phyloP scores from a whole-genome alignment of 1,140 invertebrate genomes.

The Proctacanthus coquilletti region DNA sequence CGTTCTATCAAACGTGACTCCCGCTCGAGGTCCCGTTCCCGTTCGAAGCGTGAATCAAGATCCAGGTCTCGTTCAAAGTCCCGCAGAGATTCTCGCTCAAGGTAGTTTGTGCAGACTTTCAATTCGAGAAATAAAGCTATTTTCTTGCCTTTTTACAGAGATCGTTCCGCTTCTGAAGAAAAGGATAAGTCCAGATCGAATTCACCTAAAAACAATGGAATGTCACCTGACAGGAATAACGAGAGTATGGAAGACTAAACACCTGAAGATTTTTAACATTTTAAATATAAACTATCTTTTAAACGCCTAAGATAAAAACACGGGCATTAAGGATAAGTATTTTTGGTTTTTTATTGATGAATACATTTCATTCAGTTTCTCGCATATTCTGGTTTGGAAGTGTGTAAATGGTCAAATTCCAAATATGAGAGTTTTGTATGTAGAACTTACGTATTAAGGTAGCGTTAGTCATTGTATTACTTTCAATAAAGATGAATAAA shows the following conservation, averaged over 20 bases:
- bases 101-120: conserved; percentile 27
- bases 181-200: conserved; percentile 29
- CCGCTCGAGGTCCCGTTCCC: conserved; percentile 11
- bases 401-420: too few species aligned
- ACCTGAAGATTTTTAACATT: too few species aligned
- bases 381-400: too few species aligned
- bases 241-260: conserved; percentile 28
- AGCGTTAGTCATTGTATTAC: too few species aligned
- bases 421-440: too few species aligned
- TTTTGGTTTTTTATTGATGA: too few species aligned
- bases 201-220: conserved; percentile 31
- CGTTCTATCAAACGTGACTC: conserved; percentile 24
- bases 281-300: too few species aligned
- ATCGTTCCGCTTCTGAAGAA: conserved; percentile 28
- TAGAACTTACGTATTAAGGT: too few species aligned
- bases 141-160: conserved; percentile 30
- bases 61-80: conserved; percentile 31
- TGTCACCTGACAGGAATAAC: conserved; percentile 27
- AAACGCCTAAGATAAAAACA: too few species aligned
- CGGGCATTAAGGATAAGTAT: too few species aligned
- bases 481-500: too few species aligned
- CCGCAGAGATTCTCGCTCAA: conserved; percentile 28
- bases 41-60: conserved; percentile 28
- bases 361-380: too few species aligned
- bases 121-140: conserved; percentile 29